Conservation (phyloP, 2,797 vertebrate genomes). For the Alosa sapidissima region DNA sequence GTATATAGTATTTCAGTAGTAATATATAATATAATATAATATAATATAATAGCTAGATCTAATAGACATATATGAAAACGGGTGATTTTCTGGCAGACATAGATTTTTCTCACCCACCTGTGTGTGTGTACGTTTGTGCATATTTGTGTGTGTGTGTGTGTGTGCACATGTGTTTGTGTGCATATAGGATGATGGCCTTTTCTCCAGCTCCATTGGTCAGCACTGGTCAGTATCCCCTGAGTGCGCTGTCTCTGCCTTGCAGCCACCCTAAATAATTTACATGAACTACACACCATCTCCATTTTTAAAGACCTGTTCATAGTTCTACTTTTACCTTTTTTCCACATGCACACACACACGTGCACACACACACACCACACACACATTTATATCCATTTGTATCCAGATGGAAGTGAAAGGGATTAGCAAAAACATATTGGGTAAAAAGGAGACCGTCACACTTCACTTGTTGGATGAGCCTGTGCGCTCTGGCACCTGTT, state of each 20-base stretch:
- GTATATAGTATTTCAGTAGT: too few relatives aligned
- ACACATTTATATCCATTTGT: not conserved
- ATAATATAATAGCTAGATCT: too few relatives aligned
- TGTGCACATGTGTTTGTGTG: not conserved
- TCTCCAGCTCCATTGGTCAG: not conserved
- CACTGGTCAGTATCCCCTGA: not conserved
- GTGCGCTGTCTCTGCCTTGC: not conserved
- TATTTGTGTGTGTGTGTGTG: not conserved
- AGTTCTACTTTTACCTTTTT: not conserved
- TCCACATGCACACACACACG: slow-evolving; percentile 5
- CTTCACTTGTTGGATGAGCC: not conserved
- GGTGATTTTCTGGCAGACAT: not conserved
- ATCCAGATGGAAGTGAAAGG: too few relatives aligned
- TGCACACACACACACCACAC: slow-evolving; percentile 24
- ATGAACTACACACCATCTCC: not conserved
- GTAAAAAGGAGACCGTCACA: not conserved
- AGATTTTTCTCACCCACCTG: not conserved
- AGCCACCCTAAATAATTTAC: not conserved
- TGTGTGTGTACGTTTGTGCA: not conserved
- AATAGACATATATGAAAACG: not conserved
- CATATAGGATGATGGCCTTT: not conserved
- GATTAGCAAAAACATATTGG: not conserved
- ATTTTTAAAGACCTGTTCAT: not conserved
- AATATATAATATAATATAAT: too few relatives aligned
- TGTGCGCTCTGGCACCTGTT: not conserved